phyloP scores from a whole-genome alignment of 1,140 invertebrate species.

The Melanaphis sacchari region DNA sequence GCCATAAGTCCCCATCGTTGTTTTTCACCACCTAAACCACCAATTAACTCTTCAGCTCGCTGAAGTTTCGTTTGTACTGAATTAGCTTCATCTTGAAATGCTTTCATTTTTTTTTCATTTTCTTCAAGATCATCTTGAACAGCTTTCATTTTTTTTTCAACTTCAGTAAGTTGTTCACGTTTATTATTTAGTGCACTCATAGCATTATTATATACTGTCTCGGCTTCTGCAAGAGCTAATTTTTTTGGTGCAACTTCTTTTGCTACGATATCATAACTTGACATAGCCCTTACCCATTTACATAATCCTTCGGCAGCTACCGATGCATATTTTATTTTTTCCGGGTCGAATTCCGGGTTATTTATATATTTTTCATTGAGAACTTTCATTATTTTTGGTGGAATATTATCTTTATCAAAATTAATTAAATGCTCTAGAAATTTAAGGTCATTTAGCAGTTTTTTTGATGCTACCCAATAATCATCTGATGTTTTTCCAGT shows the following conservation, averaged over 20 bases:
- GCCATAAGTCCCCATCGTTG: slow-evolving; percentile 83
- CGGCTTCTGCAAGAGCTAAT: slow-evolving; percentile 77
- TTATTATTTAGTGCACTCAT: slow-evolving; percentile 77
- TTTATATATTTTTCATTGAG: slow-evolving; percentile 81
- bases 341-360: slow-evolving; percentile 87
- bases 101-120: slow-evolving; percentile 59
- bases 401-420: slow-evolving; percentile 93
- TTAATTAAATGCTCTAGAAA: slow-evolving; percentile 84
- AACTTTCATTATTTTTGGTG: slow-evolving; percentile 80
- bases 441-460: slow-evolving; percentile 87
- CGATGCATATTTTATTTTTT: slow-evolving; percentile 82
- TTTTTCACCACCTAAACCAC: slow-evolving; percentile 84
- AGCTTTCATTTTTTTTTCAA: slow-evolving; percentile 73
- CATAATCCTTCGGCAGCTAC: slow-evolving; percentile 82
- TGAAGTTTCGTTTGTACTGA: slow-evolving; percentile 89
- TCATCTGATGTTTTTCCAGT: slow-evolving; percentile 85
- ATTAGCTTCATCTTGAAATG: slow-evolving; percentile 74
- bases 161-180: slow-evolving; percentile 75
- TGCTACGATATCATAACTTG: slow-evolving; percentile 92
- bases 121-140: slow-evolving; percentile 67
- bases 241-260: slow-evolving; percentile 88
- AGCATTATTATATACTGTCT: slow-evolving; percentile 73
- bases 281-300: slow-evolving; percentile 91
- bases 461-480: slow-evolving; percentile 92
- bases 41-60: slow-evolving; percentile 91